These are phyloP conservation scores for Pampus argenteus DNA, from an alignment of 2,797 vertebrate genomes.

Conservation along the genomic window DNA sequence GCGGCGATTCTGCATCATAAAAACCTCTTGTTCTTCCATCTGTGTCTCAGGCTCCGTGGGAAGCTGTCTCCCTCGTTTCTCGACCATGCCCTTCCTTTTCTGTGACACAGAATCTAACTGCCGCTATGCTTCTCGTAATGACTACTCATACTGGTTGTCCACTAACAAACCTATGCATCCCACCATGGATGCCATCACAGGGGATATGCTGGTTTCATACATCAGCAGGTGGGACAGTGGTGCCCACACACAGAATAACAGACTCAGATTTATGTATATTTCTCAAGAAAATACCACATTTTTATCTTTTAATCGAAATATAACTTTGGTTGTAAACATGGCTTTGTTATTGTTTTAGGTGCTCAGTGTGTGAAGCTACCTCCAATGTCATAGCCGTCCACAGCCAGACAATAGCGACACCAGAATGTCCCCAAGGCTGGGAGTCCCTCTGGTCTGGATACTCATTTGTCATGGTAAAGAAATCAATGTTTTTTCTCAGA, in stretches of 20 bases:
- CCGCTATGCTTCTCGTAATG: slow-evolving; percentile 92
- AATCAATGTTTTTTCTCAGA: not conserved
- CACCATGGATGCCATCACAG: slow-evolving; percentile 89
- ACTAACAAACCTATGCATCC: slow-evolving; percentile 88
- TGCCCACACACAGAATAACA: not conserved
- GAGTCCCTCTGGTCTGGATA: slow-evolving; percentile 90
- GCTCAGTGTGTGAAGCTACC: slow-evolving; percentile 88
- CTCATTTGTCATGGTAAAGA: slow-evolving; percentile 91
- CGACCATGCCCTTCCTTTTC: slow-evolving; percentile 96
- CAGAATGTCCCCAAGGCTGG: slow-evolving; percentile 88
- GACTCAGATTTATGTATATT: not conserved
- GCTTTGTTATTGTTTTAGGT: slow-evolving; percentile 76
- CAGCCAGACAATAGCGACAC: slow-evolving; percentile 86
- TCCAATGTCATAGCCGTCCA: slow-evolving; percentile 88
- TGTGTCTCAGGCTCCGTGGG: slow-evolving; percentile 87
- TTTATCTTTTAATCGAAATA: not conserved
- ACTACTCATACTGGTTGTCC: slow-evolving; percentile 95
- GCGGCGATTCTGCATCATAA: not conserved
- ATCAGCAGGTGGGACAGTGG: slow-evolving; percentile 87
- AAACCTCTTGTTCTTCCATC: not conserved
- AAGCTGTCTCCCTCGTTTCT: slow-evolving; percentile 92
- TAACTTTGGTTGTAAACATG: not conserved
- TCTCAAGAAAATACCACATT: not conserved
- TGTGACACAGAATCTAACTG: slow-evolving; percentile 92
- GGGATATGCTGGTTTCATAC: slow-evolving; percentile 85